Conservation (phyloP, 64 coral and sea anemone genomes). For the Pachyseris speciosa region DNA sequence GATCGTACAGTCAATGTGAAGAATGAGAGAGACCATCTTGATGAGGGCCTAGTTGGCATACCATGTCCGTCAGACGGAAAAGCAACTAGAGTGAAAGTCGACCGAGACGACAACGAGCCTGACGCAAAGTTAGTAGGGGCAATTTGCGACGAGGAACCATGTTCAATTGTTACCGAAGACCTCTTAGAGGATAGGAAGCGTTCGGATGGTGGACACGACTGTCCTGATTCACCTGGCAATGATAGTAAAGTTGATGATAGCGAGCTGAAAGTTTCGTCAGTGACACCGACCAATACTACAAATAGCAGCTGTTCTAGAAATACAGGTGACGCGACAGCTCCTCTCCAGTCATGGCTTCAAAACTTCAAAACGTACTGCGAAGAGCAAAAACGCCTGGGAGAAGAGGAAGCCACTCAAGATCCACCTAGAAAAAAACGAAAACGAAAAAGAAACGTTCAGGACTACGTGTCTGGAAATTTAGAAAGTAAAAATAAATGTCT, state of each 20-base stretch:
- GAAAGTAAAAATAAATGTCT: slow-evolving; percentile 4
- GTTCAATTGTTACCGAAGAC: not conserved
- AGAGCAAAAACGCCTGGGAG: not conserved
- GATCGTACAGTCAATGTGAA: not conserved
- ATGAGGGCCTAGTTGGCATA: not conserved
- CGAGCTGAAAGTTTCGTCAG: not conserved
- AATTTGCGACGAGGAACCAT: not conserved
- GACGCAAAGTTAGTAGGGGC: not conserved
- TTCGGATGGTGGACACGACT: not conserved
- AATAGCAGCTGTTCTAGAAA: not conserved
- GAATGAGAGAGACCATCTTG: not conserved
- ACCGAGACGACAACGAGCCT: not conserved
- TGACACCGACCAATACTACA: too few relatives aligned
- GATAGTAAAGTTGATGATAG: not conserved
- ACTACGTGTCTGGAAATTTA: not conserved
- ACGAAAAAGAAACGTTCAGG: not conserved
- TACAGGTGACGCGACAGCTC: not conserved
- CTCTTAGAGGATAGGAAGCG: not conserved
- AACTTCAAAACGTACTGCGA: not conserved
- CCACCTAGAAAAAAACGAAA: not conserved
- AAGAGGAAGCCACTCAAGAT: not conserved
- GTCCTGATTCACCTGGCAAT: not conserved
- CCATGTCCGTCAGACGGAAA: not conserved
- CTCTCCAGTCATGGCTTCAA: not conserved
- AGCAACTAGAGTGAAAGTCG: not conserved